Conservation (phyloP, 2,797 vertebrate species). For the Chloroceryle amazona region DNA sequence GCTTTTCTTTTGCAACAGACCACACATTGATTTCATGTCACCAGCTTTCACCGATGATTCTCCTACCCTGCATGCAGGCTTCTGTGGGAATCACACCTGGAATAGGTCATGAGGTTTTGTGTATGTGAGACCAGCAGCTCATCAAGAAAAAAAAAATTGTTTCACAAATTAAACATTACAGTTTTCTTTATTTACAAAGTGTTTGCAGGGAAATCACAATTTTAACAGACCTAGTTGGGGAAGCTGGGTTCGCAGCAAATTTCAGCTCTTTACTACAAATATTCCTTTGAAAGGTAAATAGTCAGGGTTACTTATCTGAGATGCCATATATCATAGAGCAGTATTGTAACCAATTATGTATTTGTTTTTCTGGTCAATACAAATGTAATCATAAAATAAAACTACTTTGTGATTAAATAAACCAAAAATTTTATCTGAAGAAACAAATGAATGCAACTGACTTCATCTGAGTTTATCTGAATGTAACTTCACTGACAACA, state of each 20-base stretch:
- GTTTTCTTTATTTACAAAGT: neutral
- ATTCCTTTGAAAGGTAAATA: neutral
- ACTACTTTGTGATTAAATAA: neutral
- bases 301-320: neutral
- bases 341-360: neutral
- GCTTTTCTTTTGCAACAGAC: neutral
- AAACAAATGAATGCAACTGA: neutral
- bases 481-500: neutral
- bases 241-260: neutral
- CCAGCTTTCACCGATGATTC: neutral
- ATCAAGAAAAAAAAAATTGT: neutral
- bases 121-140: neutral
- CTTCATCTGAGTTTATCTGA: neutral
- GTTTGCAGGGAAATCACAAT: neutral
- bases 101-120: neutral
- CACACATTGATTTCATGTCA: neutral
- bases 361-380: neutral
- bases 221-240: neutral
- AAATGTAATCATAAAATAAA: conserved; percentile 18
- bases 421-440: neutral
- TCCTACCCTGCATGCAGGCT: neutral
- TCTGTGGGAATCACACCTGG: accelerated
- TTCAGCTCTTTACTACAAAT: neutral
- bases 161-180: neutral
- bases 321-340: neutral